Percentiles rank a stretch among this genome's conserved stretches.
Conservation (phyloP, 2,797 vertebrate genomes). For the Coendou prehensilis region DNA sequence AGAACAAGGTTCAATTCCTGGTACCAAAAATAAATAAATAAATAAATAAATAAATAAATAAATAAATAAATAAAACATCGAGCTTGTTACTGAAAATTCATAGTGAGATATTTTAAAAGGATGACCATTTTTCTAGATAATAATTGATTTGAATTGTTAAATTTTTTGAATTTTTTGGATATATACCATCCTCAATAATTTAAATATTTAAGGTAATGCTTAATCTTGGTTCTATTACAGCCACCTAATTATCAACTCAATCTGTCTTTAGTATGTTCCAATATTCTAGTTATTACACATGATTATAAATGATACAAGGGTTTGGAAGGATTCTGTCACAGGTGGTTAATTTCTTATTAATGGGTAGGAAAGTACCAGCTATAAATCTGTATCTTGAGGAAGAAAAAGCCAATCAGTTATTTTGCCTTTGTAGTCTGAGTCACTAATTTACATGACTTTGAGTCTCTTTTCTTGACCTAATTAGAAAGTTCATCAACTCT, state of each 20-base stretch:
- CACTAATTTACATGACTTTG: background rate
- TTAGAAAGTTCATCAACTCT: background rate
- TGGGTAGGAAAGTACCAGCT: background rate
- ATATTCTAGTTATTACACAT: conserved; percentile 63
- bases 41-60: too few species aligned
- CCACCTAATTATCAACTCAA: conserved; percentile 56
- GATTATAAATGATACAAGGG: conserved; percentile 45
- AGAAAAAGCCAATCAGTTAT: background rate
- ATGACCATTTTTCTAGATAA: background rate
- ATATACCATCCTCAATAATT: background rate
- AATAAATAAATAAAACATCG: background rate
- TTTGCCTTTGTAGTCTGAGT: background rate
- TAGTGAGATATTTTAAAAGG: conserved; percentile 9
- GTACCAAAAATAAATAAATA: too few species aligned
- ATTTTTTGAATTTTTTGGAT: conserved; percentile 13
- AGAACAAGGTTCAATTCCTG: too few species aligned
- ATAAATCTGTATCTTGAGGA: conserved; percentile 56
- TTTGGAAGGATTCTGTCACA: conserved; percentile 58
- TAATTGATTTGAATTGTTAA: background rate
- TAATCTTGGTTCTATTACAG: conserved; percentile 39
- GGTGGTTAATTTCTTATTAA: conserved; percentile 71
- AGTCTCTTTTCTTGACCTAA: background rate
- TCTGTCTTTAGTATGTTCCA: conserved; percentile 35
- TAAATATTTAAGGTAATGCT: conserved; percentile 45
- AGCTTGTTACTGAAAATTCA: conserved; percentile 65